A percentile compares a stretch with the other conserved stretches of the same genome.
Conservation (phyloP, 2,797 vertebrate genomes). For the Sebastes matsubarae region DNA sequence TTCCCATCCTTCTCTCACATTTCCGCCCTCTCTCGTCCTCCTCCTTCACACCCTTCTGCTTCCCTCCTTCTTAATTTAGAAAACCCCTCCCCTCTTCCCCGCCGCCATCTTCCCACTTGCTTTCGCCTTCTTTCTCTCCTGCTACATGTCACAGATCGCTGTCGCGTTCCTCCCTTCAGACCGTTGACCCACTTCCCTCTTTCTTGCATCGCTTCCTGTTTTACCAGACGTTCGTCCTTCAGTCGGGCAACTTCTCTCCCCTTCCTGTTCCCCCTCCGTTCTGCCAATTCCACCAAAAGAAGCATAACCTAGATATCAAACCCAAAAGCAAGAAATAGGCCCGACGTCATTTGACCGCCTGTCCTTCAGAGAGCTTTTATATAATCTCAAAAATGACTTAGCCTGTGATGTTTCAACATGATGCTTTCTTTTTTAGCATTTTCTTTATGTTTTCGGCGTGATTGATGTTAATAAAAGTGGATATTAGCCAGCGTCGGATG, state of each 20-base stretch:
- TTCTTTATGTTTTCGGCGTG: neutral
- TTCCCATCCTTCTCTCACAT: constrained; percentile 35
- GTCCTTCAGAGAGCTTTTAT: constrained; percentile 35
- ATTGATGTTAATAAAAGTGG: constrained; percentile 14
- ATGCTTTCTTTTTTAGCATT: neutral
- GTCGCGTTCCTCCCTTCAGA: constrained; percentile 82
- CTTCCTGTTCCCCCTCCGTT: constrained; percentile 16
- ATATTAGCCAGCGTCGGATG: neutral
- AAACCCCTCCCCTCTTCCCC: constrained; percentile 52
- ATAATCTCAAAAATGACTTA: neutral
- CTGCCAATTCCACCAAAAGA: constrained; percentile 26
- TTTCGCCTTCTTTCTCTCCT: constrained; percentile 60
- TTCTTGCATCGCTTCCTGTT: constrained; percentile 52
- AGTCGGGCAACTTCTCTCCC: constrained; percentile 47
- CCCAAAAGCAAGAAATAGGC: constrained; percentile 36
- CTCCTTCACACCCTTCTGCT: constrained; percentile 57
- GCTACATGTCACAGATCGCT: constrained; percentile 75
- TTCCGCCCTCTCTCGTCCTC: constrained; percentile 39
- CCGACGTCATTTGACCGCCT: neutral
- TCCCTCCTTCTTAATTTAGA: constrained; percentile 80
- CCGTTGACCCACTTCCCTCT: constrained; percentile 83
- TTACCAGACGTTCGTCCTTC: constrained; percentile 72
- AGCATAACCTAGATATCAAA: constrained; percentile 54
- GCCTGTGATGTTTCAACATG: constrained; percentile 8
- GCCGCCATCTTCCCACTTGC: constrained; percentile 64